A percentile compares a stretch with the other conserved stretches of the same genome.
Evolutionary conservation across 1,140 invertebrate species (phyloP).

Genomic region (Melitaea cinxia): DNA sequence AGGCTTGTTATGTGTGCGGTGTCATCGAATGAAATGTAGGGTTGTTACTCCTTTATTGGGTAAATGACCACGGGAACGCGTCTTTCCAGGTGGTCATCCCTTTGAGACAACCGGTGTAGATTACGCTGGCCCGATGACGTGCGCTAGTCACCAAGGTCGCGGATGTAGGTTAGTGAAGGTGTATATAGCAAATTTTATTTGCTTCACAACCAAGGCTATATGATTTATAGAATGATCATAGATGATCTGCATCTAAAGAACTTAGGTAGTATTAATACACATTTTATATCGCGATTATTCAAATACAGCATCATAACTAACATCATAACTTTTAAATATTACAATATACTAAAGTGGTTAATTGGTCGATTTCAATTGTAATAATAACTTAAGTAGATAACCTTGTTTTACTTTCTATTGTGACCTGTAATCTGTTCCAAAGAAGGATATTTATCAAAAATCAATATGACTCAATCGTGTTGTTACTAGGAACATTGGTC

Average conservation of each 20-base stretch:
- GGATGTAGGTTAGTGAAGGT: constrained; percentile 26
- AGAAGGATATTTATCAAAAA: neutral
- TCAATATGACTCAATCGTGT: neutral
- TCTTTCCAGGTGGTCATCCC: constrained; percentile 10
- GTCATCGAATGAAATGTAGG: constrained; percentile 12
- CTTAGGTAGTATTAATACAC: too few relatives aligned
- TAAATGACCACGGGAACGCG: constrained; percentile 20
- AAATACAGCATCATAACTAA: too few relatives aligned
- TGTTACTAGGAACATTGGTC: too few relatives aligned
- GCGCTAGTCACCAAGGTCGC: constrained; percentile 17
- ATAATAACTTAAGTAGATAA: constrained; percentile 35
- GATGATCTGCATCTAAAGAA: too few relatives aligned
- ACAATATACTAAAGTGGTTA: constrained; percentile 27
- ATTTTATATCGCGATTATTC: too few relatives aligned
- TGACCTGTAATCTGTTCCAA: constrained; percentile 16
- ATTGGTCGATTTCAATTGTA: constrained; percentile 29
- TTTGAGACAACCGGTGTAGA: constrained; percentile 24
- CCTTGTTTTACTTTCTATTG: constrained; percentile 44
- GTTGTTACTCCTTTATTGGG: constrained; percentile 23
- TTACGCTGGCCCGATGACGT: constrained; percentile 26
- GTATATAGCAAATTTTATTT: constrained; percentile 32
- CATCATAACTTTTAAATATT: constrained; percentile 17
- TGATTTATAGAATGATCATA: too few relatives aligned
- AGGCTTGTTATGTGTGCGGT: constrained; percentile 9
- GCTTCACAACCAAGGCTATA: constrained; percentile 30